Base-by-base conservation (phyloP, 2,797 vertebrate species). In the Champsocephalus esox region DNA sequence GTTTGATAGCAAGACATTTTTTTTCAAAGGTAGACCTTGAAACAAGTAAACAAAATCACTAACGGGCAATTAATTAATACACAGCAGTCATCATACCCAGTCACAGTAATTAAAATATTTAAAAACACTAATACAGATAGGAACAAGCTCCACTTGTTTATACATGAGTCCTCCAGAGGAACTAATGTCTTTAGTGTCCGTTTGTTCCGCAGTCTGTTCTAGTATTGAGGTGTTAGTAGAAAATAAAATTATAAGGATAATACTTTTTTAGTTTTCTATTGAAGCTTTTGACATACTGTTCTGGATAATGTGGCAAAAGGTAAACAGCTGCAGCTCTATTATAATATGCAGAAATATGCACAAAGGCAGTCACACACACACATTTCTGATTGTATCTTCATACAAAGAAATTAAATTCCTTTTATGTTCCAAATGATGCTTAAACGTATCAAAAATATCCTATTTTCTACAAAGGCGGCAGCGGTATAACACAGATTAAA, bases 61-160 rank as follows among this genome's bases (percentile, higher is more conserved):
- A 24, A 21, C 51, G 5, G 41, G 32, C n/a, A 51, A 65, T 52
- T 16, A 1, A 54, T 43, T 32, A 16, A 12, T 6, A 10, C 4
- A 17, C 43, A 51, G 73, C 45, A 45, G 46, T 24, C n/a, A 16
- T 61, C 13, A 34, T 28, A 59, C 12, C 9, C 19, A 19, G 32
- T 28, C 3, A 12, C 54, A 51, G 38, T 46, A 57, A 62, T 51
- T 56, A 10, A 61, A 59, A 56, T 45, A 28, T 70, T 48, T 13
- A 70, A 24, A 66, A 61, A 12, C 7, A 38, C 16, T 17, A 45
- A 11, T 55, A 4, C 12, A 19, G 21, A 56, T 5, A 55, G 3
- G 44, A 59, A 56, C 19, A 43, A 55, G 19, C 12, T 14, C 11
- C 38, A 43, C 16, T 8, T 21, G 10, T 51, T 43, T 24, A 41